Evolutionary conservation across 30 jellyfish, hydroid and myxozoan species (phyloP).

Genomic region (Cassiopea xamachana): DNA sequence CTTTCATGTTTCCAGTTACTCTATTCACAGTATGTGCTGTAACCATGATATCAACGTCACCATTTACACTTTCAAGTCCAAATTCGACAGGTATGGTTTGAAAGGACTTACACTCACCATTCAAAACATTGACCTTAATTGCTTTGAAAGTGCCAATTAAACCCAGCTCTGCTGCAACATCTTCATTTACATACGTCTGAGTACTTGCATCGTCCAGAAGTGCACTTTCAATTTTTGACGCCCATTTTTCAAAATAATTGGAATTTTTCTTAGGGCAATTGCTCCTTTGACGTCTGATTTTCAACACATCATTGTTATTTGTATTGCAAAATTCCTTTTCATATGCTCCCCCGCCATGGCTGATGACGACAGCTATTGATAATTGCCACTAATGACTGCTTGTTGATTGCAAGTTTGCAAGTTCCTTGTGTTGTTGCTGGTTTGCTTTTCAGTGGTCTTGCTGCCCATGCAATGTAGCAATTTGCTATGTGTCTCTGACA

Average conservation of each 20-base stretch:
- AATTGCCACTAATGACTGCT: constrained; percentile 17
- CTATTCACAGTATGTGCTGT: constrained; percentile 52
- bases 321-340: constrained; percentile 27
- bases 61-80: constrained; percentile 58
- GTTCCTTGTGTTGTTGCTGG: background rate
- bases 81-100: constrained; percentile 37
- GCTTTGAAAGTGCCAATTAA: background rate
- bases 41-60: constrained; percentile 21
- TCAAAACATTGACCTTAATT: constrained; percentile 8
- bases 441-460: constrained; percentile 21
- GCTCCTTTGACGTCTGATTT: constrained; percentile 18
- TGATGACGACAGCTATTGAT: constrained; percentile 20
- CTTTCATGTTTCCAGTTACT: constrained; percentile 70
- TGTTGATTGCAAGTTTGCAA: background rate
- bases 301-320: constrained; percentile 20
- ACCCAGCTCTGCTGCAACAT: constrained; percentile 77
- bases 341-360: constrained; percentile 44
- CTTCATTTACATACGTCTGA: constrained; percentile 47
- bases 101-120: constrained; percentile 12
- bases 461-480: constrained; percentile 22
- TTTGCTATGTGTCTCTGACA: constrained; percentile 32
- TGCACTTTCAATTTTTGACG: constrained; percentile 37
- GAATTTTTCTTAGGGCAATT: constrained; percentile 54
- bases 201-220: constrained; percentile 77
- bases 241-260: constrained; percentile 59